phyloP scores from a whole-genome alignment of 2,888 invertebrate species.

The Acrobasis repandana region DNA sequence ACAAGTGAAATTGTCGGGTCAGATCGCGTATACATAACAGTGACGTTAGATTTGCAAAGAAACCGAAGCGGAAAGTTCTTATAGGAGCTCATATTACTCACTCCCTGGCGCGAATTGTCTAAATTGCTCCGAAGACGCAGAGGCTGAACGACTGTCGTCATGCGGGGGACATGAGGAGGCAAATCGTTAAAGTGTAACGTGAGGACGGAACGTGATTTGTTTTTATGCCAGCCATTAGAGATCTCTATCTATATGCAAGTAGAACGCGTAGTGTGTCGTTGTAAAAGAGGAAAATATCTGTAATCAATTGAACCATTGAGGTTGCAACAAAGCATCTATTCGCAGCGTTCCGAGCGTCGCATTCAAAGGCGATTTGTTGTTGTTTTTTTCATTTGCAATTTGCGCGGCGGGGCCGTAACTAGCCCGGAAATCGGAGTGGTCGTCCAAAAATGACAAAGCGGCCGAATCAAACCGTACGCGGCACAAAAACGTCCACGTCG shows the following conservation, averaged over 20 bases:
- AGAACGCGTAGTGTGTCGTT: background rate
- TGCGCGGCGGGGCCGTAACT: conserved; percentile 39
- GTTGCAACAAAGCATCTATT: conserved; percentile 22
- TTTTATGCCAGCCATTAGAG: conserved; percentile 28
- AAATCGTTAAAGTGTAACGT: conserved; percentile 41
- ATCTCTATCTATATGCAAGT: background rate
- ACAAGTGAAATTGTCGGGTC: conserved; percentile 27
- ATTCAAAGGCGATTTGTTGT: conserved; percentile 38
- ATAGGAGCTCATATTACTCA: conserved; percentile 43
- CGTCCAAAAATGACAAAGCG: conserved; percentile 66
- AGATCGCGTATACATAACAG: conserved; percentile 33
- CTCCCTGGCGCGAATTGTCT: conserved; percentile 51
- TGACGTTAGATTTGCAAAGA: conserved; percentile 45
- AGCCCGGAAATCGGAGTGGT: conserved; percentile 59
- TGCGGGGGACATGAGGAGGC: conserved; percentile 46
- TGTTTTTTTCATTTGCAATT: conserved; percentile 46
- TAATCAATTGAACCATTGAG: conserved; percentile 16
- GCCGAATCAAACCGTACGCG: conserved; percentile 52
- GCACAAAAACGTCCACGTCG: conserved; percentile 62
- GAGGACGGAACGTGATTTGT: conserved; percentile 43
- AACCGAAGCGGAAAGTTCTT: conserved; percentile 51
- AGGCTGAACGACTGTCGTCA: conserved; percentile 45
- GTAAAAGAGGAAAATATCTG: background rate
- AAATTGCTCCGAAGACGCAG: conserved; percentile 51
- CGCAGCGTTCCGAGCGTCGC: conserved; percentile 32